phyloP scores from a whole-genome alignment of 2,888 invertebrate species.

The Mythimna pallens region DNA sequence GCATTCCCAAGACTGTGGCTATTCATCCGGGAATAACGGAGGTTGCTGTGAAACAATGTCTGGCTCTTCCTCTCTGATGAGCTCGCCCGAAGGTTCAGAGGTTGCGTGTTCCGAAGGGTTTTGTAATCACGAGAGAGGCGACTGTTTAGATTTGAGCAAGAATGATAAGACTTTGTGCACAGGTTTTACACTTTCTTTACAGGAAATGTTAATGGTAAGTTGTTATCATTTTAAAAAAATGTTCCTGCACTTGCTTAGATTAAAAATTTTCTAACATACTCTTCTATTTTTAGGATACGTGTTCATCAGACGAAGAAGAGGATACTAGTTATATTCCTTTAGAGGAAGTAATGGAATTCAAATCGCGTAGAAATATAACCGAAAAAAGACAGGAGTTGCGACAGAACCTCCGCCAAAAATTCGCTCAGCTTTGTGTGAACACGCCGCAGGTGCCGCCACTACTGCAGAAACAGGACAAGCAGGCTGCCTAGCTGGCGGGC shows the following conservation, averaged over 20 bases:
- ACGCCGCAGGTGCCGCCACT: slow-evolving; percentile 78
- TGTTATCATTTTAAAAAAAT: neutral
- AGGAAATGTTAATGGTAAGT: slow-evolving; percentile 95
- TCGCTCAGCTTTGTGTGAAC: slow-evolving; percentile 94
- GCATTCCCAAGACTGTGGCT: slow-evolving; percentile 96
- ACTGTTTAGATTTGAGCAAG: slow-evolving; percentile 84
- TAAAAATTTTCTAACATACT: slow-evolving; percentile 11
- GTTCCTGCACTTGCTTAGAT: neutral
- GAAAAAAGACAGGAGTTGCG: slow-evolving; percentile 95
- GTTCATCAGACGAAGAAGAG: slow-evolving; percentile 94
- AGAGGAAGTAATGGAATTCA: slow-evolving; percentile 97
- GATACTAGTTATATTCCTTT: slow-evolving; percentile 95
- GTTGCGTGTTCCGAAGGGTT: slow-evolving; percentile 97
- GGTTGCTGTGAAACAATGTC: slow-evolving; percentile 93
- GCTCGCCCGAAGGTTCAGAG: slow-evolving; percentile 97
- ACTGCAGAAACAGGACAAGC: slow-evolving; percentile 71
- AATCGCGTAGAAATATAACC: slow-evolving; percentile 94
- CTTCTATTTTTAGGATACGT: slow-evolving; percentile 91
- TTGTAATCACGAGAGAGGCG: slow-evolving; percentile 94
- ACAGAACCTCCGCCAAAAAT: slow-evolving; percentile 95
- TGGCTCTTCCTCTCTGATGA: slow-evolving; percentile 94
- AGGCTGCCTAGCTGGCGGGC: slow-evolving; percentile 70
- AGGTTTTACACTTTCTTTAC: slow-evolving; percentile 92
- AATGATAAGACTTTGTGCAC: slow-evolving; percentile 83
- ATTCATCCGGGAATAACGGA: slow-evolving; percentile 96